Conservation (phyloP, 2,113 vertebrate species). For the Dolichotis patagonum region DNA sequence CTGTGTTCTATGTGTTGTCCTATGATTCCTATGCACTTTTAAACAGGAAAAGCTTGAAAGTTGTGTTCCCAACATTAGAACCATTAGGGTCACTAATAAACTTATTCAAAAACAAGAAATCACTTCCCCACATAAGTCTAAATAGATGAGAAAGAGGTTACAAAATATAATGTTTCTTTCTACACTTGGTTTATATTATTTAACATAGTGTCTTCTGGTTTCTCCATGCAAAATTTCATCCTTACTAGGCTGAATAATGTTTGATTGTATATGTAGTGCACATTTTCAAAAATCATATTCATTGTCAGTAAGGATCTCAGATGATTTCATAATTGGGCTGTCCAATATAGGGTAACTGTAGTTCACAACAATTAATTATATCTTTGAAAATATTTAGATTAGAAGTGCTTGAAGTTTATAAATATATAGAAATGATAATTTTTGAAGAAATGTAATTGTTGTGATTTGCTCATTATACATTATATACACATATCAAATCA, state of each 20-base stretch:
- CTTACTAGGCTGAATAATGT: background rate
- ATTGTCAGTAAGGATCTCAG: background rate
- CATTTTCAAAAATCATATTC: background rate
- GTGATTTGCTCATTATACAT: background rate
- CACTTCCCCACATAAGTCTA: background rate
- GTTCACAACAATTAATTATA: background rate
- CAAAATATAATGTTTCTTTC: background rate
- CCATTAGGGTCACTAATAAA: background rate
- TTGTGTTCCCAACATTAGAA: background rate
- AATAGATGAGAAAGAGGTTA: background rate
- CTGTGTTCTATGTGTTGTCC: background rate
- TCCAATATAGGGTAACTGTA: background rate
- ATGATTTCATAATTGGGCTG: background rate
- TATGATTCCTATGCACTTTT: background rate
- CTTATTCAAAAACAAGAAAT: constrained; percentile 13
- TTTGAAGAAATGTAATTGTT: background rate
- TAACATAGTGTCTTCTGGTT: background rate
- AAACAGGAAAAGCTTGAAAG: background rate
- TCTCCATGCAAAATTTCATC: background rate
- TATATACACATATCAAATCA: background rate
- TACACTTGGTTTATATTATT: background rate
- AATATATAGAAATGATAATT: background rate
- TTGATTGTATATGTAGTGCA: background rate
- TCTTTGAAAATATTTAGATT: background rate
- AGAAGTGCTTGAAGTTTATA: background rate